Percentiles rank a stretch among this genome's conserved stretches.
phyloP scores from a whole-genome alignment of 2,888 invertebrate species.

The Notodonta dromedarius region DNA sequence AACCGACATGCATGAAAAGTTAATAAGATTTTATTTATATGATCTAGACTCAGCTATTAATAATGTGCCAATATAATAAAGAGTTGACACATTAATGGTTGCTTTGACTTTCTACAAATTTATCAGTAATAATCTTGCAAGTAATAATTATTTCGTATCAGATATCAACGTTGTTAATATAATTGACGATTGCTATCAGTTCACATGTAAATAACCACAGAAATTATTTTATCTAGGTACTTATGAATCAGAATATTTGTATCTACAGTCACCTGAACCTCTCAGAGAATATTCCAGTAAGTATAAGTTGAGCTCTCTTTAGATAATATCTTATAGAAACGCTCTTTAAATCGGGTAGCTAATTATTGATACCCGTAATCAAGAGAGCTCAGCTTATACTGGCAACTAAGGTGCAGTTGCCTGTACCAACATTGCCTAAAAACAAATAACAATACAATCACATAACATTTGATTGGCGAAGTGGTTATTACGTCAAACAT shows the following conservation, averaged over 20 bases:
- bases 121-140: not conserved
- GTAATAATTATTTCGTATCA: not conserved
- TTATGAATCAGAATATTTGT: too few species aligned
- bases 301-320: too few species aligned
- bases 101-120: not conserved
- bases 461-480: not conserved
- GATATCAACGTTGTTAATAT: not conserved
- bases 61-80: not conserved
- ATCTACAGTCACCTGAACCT: too few species aligned
- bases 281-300: too few species aligned
- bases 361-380: too few species aligned
- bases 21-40: not conserved
- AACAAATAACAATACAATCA: too few species aligned
- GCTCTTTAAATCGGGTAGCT: too few species aligned
- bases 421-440: too few species aligned
- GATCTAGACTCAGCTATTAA: not conserved
- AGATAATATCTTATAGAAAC: too few species aligned
- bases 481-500: not conserved
- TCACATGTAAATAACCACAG: not conserved
- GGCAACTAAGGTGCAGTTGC: too few species aligned
- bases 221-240: not conserved
- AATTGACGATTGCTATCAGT: constrained; percentile 1
- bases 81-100: not conserved
- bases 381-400: too few species aligned
- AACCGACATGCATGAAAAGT: not conserved